Evolutionary conservation across 2,113 vertebrate species (phyloP), one percentile per base, ranked within the genome.

Genomic region (Zingel zingel): DNA sequence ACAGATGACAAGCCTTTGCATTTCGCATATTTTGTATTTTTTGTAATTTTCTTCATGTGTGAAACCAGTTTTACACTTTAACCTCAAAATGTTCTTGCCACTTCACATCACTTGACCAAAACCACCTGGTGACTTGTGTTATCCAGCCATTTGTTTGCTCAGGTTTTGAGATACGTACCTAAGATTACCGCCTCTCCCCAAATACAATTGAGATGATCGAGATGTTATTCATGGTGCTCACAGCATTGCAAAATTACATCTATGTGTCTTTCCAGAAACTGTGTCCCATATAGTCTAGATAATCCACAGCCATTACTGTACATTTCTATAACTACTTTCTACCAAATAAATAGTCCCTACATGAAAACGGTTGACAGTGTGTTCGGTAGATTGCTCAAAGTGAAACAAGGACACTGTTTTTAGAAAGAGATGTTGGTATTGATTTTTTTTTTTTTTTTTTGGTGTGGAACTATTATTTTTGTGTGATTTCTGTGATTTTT

Each of bases 11-110:
- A 14, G 45, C 5, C 3, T 16, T 67, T 62, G 19, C 23, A 59
- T 82, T 70, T 82, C 6, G 54, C 54, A 45, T n/a, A 13, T 54
- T 53, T 51, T 30, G 12, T 9, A n/a, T 18, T 39, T 50, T 18
- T 7, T 51, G 50, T 23, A 8, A 51, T 25, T 61, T 71, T 2
- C 11, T 16, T 43, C 21, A 0, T n/a, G 3, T 27, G 36, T 47
- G 2, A 69, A 86, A 74, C 23, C 0, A 11, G 36, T 56, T 62
- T 50, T 14, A 2, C 21, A 64, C 39, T 15, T 71, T 4, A 63
- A 62, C 33, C 6, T 33, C 33, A 33, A 33, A 6, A 33, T 33
- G 6, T 6, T 33, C 33, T 6, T 33, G 12, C 21, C 9, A 33
- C 3, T 14, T 84, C 16, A 36, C 6, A 27, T 25, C 30, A 18